A percentile compares a stretch with the other conserved stretches of the same genome.
Conservation (phyloP, 1,140 invertebrate species). For the Xylocopa sonorina region DNA sequence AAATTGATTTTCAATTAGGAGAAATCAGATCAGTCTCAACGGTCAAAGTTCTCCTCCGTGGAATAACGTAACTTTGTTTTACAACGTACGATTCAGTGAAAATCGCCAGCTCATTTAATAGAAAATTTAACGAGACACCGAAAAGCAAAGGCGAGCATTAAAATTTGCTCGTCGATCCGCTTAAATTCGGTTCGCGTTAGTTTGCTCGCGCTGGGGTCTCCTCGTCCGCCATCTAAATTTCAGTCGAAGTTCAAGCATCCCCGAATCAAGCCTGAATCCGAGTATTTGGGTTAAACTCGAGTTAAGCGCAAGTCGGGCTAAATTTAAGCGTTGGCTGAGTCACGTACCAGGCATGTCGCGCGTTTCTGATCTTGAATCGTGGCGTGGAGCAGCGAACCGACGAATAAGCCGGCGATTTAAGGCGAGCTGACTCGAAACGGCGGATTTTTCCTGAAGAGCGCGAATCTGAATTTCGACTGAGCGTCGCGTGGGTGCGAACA, state of each 20-base stretch:
- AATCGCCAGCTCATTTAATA: no score
- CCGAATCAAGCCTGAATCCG: constrained; percentile 1
- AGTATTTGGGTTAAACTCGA: constrained; percentile 26
- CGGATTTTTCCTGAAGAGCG: background rate
- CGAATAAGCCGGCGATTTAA: background rate
- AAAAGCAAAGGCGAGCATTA: no score
- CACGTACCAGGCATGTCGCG: background rate
- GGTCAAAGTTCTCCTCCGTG: no score
- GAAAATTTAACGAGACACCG: background rate
- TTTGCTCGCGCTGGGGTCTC: background rate
- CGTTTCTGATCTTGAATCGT: background rate
- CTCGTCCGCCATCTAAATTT: background rate
- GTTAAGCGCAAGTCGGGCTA: constrained; percentile 25
- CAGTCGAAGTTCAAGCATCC: constrained; percentile 11
- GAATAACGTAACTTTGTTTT: no score
- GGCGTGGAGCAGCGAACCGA: background rate
- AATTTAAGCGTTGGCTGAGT: constrained; percentile 15
- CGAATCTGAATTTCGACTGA: background rate
- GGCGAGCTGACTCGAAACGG: background rate
- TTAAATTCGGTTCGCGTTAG: background rate
- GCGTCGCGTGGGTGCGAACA: background rate
- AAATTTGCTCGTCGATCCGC: background rate
- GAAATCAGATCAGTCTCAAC: no score
- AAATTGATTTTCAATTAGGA: no score
- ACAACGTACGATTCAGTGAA: no score